A percentile compares a stretch with the other conserved stretches of the same genome.
Evolutionary conservation across 2,113 vertebrate genomes (phyloP).

Genomic region (Tympanuchus pallidicinctus): DNA sequence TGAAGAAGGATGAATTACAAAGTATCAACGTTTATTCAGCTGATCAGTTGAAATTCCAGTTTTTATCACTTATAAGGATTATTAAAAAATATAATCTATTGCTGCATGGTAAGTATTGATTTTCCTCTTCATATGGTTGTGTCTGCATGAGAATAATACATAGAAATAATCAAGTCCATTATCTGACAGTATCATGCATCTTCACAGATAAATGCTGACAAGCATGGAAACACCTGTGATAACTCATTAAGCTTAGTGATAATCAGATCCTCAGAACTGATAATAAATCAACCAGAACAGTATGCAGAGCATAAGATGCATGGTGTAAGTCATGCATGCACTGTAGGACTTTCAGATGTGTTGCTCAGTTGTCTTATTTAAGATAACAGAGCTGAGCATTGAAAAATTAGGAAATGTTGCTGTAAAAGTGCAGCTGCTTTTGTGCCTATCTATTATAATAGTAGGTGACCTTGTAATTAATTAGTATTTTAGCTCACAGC

Average conservation of each 20-base stretch:
- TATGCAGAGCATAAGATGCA: background rate
- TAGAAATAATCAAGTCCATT: background rate
- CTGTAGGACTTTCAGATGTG: fast-evolving
- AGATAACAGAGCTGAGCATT: background rate
- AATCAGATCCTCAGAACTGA: background rate
- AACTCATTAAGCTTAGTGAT: background rate
- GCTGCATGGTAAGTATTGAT: background rate
- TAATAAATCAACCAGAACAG: background rate
- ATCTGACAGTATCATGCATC: background rate
- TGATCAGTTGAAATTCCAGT: background rate
- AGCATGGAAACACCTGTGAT: background rate
- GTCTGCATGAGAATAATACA: background rate
- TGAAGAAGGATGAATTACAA: background rate
- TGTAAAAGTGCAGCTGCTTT: background rate
- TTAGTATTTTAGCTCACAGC: background rate
- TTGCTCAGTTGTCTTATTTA: background rate
- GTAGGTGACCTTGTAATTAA: background rate
- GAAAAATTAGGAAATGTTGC: background rate
- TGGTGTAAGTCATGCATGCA: background rate
- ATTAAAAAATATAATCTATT: background rate
- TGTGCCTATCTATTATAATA: background rate
- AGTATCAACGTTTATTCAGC: background rate
- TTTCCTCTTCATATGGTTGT: background rate
- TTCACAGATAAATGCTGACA: background rate
- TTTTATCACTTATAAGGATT: background rate